These are phyloP conservation scores for Crocuta crocuta DNA, from an alignment of 2,113 vertebrate species.

Conservation along the genomic window DNA sequence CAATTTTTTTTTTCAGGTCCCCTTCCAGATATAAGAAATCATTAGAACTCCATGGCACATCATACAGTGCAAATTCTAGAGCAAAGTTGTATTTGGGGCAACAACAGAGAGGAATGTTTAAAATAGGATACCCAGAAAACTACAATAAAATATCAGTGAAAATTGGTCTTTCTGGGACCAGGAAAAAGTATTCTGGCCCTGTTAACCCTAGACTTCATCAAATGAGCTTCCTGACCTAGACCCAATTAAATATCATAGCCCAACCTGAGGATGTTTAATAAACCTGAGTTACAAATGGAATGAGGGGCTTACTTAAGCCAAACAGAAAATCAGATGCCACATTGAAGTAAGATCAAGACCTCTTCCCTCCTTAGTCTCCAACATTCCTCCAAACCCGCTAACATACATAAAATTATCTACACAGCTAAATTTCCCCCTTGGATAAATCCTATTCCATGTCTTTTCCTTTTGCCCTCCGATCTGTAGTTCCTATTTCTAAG, in stretches of 20 bases:
- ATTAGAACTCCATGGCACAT: neutral
- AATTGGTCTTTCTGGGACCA: neutral
- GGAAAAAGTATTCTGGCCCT: neutral
- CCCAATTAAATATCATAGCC: neutral
- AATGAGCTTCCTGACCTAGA: neutral
- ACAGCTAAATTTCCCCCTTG: neutral
- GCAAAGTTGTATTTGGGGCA: neutral
- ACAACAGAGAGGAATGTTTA: neutral
- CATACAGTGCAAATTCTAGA: neutral
- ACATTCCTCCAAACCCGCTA: neutral
- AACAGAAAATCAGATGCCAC: neutral
- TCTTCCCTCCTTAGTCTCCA: neutral
- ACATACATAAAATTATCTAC: neutral
- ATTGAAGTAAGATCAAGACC: neutral
- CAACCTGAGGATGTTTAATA: neutral
- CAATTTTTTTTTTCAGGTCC: neutral
- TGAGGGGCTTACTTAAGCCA: neutral
- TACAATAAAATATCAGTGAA: neutral
- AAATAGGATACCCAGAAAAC: neutral
- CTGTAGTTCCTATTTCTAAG: constrained; percentile 38
- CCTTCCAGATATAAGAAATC: neutral
- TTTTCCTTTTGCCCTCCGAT: constrained; percentile 5
- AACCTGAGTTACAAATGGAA: neutral
- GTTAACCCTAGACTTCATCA: neutral
- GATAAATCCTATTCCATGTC: neutral